A percentile compares a stretch with the other conserved stretches of the same genome.
phyloP scores from a whole-genome alignment of 2,888 invertebrate genomes.

The Oxytorus armatus region DNA sequence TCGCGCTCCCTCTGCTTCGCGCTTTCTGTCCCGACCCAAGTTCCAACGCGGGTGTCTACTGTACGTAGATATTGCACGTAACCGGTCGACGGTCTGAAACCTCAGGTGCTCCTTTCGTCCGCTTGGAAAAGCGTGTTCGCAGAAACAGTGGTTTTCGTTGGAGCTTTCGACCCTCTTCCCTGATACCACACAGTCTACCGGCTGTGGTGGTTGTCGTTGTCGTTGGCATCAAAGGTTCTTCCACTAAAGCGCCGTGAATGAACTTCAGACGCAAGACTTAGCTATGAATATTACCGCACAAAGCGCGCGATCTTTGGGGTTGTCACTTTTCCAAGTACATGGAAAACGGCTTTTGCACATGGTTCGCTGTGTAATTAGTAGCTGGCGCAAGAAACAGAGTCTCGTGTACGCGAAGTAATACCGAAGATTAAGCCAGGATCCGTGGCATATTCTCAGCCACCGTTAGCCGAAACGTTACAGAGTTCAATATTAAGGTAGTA shows the following conservation, averaged over 20 bases:
- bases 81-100: background rate
- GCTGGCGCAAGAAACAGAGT: slow-evolving; percentile 15
- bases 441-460: too few relatives aligned
- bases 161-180: slow-evolving; percentile 17
- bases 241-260: slow-evolving; percentile 3
- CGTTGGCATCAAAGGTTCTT: slow-evolving; percentile 33
- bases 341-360: background rate
- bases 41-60: too few relatives aligned
- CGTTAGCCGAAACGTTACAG: too few relatives aligned
- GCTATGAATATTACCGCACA: slow-evolving; percentile 47
- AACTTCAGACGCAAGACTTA: slow-evolving; percentile 14
- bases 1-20: too few relatives aligned
- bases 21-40: too few relatives aligned
- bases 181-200: background rate
- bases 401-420: background rate
- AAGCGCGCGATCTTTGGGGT: slow-evolving; percentile 30
- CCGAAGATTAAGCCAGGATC: slow-evolving; percentile 2
- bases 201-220: slow-evolving; percentile 27
- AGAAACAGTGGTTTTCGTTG: background rate
- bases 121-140: slow-evolving; percentile 3
- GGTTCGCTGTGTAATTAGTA: slow-evolving; percentile 50
- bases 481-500: too few relatives aligned
- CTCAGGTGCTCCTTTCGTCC: slow-evolving; percentile 11
- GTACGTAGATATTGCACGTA: slow-evolving; percentile 11
- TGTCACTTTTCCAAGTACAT: slow-evolving; percentile 25